Conservation (phyloP, 1,140 invertebrate genomes). For the Rhynchophorus ferrugineus region DNA sequence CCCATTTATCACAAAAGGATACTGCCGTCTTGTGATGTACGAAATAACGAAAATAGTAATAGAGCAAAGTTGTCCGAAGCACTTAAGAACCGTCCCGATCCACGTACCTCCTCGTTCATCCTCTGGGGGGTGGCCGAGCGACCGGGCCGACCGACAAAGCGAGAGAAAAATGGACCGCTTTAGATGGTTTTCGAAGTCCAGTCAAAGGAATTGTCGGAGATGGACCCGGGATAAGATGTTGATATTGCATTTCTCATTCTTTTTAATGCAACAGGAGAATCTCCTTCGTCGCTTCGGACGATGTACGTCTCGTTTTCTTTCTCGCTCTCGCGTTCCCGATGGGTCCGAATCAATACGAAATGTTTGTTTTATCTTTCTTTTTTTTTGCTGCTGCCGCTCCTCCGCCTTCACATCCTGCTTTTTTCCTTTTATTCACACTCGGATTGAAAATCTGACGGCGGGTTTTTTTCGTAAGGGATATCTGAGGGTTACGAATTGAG, state of each 20-base stretch:
- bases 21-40: conserved; percentile 8
- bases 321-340: conserved; percentile 9
- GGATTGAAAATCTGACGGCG: conserved; percentile 19
- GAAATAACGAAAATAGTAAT: conserved; percentile 29
- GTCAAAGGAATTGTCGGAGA: conserved; percentile 38
- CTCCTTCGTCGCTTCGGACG: conserved; percentile 13
- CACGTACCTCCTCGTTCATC: conserved; percentile 18
- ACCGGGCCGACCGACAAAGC: conserved; percentile 25
- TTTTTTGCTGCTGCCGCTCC: background rate
- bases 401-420: background rate
- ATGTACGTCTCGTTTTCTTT: background rate
- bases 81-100: conserved; percentile 28
- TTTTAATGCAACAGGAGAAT: conserved; percentile 41
- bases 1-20: too few relatives aligned
- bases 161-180: conserved; percentile 35
- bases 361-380: conserved; percentile 23
- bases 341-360: conserved; percentile 20
- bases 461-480: background rate
- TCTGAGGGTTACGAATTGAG: too few relatives aligned
- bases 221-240: conserved; percentile 40
- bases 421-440: conserved; percentile 15
- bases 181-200: conserved; percentile 34
- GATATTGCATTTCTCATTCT: conserved; percentile 42
- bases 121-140: conserved; percentile 16
- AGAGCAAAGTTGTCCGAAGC: conserved; percentile 34